phyloP scores from a whole-genome alignment of 2,797 vertebrate genomes.

The Sphaeramia orbicularis region DNA sequence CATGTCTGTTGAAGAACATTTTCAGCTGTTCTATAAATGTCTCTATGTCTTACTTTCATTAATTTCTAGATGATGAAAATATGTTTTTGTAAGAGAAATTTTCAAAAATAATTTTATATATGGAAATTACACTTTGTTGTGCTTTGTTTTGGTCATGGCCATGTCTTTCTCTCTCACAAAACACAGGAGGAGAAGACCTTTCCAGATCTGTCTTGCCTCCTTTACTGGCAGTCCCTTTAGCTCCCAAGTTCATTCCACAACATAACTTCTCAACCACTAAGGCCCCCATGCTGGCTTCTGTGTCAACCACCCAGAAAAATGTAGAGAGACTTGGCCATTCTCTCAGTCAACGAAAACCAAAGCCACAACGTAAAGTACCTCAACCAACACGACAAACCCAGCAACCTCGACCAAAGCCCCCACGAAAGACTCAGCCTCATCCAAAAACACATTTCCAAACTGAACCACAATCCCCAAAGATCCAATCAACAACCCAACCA shows the following conservation, averaged over 20 bases:
- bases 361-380: conserved; percentile 22
- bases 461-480: conserved; percentile 12
- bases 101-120: conserved; percentile 18
- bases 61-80: conserved; percentile 34
- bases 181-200: conserved; percentile 71
- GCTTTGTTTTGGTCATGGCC: conserved; percentile 56
- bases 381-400: conserved; percentile 14
- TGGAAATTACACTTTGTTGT: conserved; percentile 40
- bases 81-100: conserved; percentile 24
- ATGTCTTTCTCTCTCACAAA: conserved; percentile 69
- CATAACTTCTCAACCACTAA: conserved; percentile 46
- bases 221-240: conserved; percentile 43
- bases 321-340: conserved; percentile 38
- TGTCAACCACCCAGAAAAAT: conserved; percentile 39
- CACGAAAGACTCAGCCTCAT: not conserved
- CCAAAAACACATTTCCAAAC: conserved; percentile 11
- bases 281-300: conserved; percentile 1
- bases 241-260: conserved; percentile 38
- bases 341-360: conserved; percentile 17
- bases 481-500: conserved; percentile 3
- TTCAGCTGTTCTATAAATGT: conserved; percentile 23
- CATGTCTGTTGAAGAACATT: conserved; percentile 31
- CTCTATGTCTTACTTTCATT: conserved; percentile 33
- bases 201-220: conserved; percentile 65
- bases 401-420: conserved; percentile 8